Evolutionary conservation across 2,888 invertebrate genomes (phyloP).

Genomic region (Troides oblongomaculatus): DNA sequence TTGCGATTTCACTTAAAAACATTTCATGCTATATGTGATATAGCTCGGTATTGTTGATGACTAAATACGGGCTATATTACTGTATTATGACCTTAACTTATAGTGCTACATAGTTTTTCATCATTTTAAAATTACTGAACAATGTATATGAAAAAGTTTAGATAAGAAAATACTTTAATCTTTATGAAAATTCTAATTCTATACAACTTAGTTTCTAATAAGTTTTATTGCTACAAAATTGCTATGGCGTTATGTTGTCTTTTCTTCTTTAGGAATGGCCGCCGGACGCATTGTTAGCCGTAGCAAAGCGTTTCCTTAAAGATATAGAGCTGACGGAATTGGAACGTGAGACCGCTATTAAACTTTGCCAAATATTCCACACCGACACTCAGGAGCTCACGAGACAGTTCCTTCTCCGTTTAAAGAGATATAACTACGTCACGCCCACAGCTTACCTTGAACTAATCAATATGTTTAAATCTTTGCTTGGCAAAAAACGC

Average conservation of each 20-base stretch:
- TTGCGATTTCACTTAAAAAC: background rate
- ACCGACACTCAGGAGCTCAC: constrained; percentile 88
- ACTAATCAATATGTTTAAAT: constrained; percentile 93
- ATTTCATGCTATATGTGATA: background rate
- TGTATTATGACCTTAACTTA: no score
- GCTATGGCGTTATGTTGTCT: background rate
- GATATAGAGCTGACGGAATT: constrained; percentile 87
- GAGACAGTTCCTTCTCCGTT: constrained; percentile 77
- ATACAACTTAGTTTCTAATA: no score
- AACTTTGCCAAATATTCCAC: constrained; percentile 94
- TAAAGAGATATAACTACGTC: constrained; percentile 91
- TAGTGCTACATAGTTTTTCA: no score
- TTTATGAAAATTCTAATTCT: background rate
- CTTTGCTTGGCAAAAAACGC: constrained; percentile 87
- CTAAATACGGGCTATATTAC: no score
- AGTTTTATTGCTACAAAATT: no score
- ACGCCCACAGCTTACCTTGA: constrained; percentile 97
- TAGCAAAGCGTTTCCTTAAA: constrained; percentile 89
- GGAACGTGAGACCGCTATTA: constrained; percentile 88
- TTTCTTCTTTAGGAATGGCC: constrained; percentile 88
- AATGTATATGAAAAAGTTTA: background rate
- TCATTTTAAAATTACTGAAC: no score
- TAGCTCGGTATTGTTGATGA: no score
- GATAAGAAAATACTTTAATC: background rate
- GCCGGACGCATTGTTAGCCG: constrained; percentile 93